A percentile compares a stretch with the other conserved stretches of the same genome.
phyloP scores from a whole-genome alignment of 2,888 invertebrate species.

The Corbicula japonica region DNA sequence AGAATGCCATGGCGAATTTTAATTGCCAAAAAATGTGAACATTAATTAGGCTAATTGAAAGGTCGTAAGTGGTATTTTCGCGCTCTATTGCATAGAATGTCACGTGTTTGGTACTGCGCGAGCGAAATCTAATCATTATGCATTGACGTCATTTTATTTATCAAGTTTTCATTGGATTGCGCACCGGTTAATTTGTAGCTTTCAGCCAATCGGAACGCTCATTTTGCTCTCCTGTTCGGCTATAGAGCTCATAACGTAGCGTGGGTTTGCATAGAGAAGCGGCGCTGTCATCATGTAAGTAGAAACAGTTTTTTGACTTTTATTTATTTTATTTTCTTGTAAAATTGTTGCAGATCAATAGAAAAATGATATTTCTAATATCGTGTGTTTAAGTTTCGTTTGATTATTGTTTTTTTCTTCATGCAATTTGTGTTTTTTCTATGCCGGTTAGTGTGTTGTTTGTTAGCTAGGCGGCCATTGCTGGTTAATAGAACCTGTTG shows the following conservation, averaged over 20 bases:
- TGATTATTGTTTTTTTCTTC: constrained; percentile 22
- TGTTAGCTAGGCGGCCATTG: constrained; percentile 55
- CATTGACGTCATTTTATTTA: constrained; percentile 61
- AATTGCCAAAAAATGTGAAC: too few relatives aligned
- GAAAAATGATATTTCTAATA: constrained; percentile 47
- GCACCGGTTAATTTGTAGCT: constrained; percentile 74
- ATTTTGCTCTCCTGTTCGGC: constrained; percentile 50
- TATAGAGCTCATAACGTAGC: constrained; percentile 67
- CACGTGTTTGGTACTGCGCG: constrained; percentile 27
- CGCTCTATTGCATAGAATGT: constrained; percentile 18
- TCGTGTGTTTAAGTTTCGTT: not conserved
- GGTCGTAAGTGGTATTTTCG: constrained; percentile 15
- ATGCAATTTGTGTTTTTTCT: constrained; percentile 46
- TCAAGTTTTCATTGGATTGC: constrained; percentile 77
- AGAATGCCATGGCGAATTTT: too few relatives aligned
- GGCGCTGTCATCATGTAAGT: constrained; percentile 32
- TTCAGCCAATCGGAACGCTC: constrained; percentile 76
- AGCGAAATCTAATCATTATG: constrained; percentile 59
- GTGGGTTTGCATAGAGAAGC: constrained; percentile 63
- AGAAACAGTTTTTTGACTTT: constrained; percentile 13
- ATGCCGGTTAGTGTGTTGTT: constrained; percentile 21
- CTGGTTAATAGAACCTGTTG: constrained; percentile 6
- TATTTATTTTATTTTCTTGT: not conserved
- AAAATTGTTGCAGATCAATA: constrained; percentile 40
- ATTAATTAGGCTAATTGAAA: too few relatives aligned